Base-by-base conservation (phyloP, 1,140 invertebrate genomes). In the Diorhabda sublineata region DNA sequence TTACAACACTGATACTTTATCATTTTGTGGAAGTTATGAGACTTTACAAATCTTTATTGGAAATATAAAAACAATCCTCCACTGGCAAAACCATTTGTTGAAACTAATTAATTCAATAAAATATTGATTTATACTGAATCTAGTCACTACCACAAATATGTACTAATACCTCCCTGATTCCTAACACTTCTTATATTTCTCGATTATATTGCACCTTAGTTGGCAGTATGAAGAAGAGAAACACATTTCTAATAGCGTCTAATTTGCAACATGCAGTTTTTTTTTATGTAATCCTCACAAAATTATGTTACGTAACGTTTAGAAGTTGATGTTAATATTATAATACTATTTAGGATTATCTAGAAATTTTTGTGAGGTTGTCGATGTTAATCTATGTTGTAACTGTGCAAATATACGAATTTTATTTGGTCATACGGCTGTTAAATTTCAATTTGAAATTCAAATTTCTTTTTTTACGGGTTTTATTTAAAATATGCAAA, bases 231-330 rank as follows among this genome's bases (percentile, higher is more conserved):
- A 47, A 45, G 45, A 62, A 43, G 61, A 62, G 47, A 44, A 41
- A 45, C 61, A 44, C 47, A 52, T 52, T 52, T 52, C 61, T 62
- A 62, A 62, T 44, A 44, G 44, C 44, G 43, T 42, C n/a, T 62
- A n/a, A 62, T 8, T 62, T 62, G 61, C 61, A 62, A 62, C 45
- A 62, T 47, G 43, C 44, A 62, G 44, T n/a, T 11, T 11, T 26
- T 11, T 26, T 62, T 62, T 62, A 62, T 44, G 44, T 62, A 62
- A 62, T 62, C 8, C 42, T 62, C 42, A 62, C 61, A 62, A 62
- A 62, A 62, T 62, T 43, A 62, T 62, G 58, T 62, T 62, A 62
- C 7, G 61, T 44, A 62, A 62, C n/a, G 43, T 8, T 44, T 47
- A 11, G 42, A 62, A 43, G 45, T 62, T 62, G 61, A 62, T 62